A percentile compares a stretch with the other conserved stretches of the same genome.
phyloP scores from a whole-genome alignment of 2,797 vertebrate genomes.

The Steatocranus sp. region DNA sequence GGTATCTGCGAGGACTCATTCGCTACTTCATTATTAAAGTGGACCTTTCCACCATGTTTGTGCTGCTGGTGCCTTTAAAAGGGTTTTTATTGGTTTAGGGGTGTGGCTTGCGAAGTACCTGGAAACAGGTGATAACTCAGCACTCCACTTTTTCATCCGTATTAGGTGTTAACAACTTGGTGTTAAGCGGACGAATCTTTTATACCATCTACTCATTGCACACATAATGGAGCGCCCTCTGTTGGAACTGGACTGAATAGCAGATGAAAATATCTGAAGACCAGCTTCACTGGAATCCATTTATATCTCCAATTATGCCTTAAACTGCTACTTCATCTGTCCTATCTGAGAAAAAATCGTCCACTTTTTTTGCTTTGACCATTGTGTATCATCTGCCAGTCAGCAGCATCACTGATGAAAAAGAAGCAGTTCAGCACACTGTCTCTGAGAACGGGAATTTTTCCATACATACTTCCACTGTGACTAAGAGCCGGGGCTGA shows the following conservation, averaged over 20 bases:
- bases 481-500: constrained; percentile 35
- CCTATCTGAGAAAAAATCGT: background rate
- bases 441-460: constrained; percentile 55
- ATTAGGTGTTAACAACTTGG: background rate
- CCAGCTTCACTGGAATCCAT: background rate
- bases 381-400: constrained; percentile 45
- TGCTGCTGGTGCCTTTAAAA: background rate
- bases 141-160: rapidly evolving
- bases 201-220: background rate
- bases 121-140: background rate
- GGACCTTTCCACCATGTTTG: background rate
- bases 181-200: background rate
- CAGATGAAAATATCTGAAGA: background rate
- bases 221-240: background rate
- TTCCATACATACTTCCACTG: constrained; percentile 35
- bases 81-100: rapidly evolving
- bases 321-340: constrained; percentile 10
- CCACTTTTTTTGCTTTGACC: constrained; percentile 3
- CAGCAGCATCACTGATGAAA: constrained; percentile 29
- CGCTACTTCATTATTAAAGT: background rate
- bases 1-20: background rate
- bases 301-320: constrained; percentile 17
- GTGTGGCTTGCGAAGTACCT: rapidly evolving
- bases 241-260: background rate
- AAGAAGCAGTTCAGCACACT: constrained; percentile 13